A percentile compares a stretch with the other conserved stretches of the same genome.
Conservation (phyloP, 1,140 invertebrate genomes). For the Cepaea nemoralis region DNA sequence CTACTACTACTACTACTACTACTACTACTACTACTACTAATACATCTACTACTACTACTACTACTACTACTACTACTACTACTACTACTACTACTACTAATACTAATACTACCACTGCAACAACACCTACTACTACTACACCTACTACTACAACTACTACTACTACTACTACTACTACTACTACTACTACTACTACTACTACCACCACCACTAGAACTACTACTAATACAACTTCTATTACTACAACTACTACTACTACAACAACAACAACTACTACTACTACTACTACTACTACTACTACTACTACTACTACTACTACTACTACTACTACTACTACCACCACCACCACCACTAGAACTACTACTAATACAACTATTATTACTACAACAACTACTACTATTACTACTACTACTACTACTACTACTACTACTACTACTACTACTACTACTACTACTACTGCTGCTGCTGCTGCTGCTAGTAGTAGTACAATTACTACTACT, state of each 20-base stretch:
- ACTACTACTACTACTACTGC: too few relatives aligned
- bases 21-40: too few relatives aligned
- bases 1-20: too few relatives aligned
- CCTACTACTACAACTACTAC: neutral
- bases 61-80: too few relatives aligned
- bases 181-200: neutral
- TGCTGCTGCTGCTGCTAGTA: too few relatives aligned
- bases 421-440: too few relatives aligned
- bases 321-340: neutral
- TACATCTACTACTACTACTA: too few relatives aligned
- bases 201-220: neutral
- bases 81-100: too few relatives aligned
- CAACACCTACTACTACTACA: too few relatives aligned
- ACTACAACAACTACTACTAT: neutral
- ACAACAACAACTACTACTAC: neutral
- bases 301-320: constrained; percentile 2
- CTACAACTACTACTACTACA: neutral
- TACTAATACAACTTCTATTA: neutral
- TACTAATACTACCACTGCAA: too few relatives aligned
- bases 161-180: neutral
- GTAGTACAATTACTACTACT: too few relatives aligned
- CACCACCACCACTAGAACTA: neutral
- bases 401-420: constrained; percentile 1
- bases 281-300: constrained; percentile 13
- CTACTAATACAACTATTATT: neutral